A percentile compares a stretch with the other conserved stretches of the same genome.
Evolutionary conservation across 2,797 vertebrate species (phyloP).

Genomic region (Catharus ustulatus): DNA sequence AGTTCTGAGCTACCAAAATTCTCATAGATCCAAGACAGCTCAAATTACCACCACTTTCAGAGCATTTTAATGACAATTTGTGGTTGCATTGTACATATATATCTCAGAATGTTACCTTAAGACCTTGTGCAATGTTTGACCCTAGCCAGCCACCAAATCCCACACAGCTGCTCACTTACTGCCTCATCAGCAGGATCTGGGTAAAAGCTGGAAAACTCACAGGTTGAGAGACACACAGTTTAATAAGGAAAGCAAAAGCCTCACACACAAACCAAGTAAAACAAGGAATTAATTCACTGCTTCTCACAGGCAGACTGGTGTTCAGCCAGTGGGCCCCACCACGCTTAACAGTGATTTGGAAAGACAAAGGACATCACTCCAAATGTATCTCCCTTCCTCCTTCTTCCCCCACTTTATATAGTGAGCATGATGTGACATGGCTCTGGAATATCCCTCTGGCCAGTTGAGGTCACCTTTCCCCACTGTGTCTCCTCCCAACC

Average conservation of each 20-base stretch:
- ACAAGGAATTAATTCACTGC: neutral
- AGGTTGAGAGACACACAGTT: neutral
- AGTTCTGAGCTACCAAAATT: neutral
- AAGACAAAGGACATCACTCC: neutral
- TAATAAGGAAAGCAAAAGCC: neutral
- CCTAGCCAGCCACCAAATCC: neutral
- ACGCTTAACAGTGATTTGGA: accelerated
- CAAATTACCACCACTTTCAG: neutral
- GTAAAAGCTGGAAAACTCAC: neutral
- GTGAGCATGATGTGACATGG: neutral
- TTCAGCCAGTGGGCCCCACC: neutral
- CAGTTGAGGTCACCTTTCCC: neutral
- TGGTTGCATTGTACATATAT: neutral
- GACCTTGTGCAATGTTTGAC: neutral
- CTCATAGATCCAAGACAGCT: neutral
- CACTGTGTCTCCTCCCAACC: neutral
- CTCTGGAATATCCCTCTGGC: neutral
- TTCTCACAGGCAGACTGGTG: neutral
- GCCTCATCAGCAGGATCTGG: neutral
- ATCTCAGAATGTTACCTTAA: neutral
- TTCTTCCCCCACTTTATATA: too few species aligned
- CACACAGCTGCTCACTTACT: neutral
- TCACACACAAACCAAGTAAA: neutral
- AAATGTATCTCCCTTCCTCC: accelerated
- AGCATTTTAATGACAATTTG: neutral